Base-by-base conservation (phyloP, 1,140 invertebrate genomes). In the Aphelinus atriplicis region DNA sequence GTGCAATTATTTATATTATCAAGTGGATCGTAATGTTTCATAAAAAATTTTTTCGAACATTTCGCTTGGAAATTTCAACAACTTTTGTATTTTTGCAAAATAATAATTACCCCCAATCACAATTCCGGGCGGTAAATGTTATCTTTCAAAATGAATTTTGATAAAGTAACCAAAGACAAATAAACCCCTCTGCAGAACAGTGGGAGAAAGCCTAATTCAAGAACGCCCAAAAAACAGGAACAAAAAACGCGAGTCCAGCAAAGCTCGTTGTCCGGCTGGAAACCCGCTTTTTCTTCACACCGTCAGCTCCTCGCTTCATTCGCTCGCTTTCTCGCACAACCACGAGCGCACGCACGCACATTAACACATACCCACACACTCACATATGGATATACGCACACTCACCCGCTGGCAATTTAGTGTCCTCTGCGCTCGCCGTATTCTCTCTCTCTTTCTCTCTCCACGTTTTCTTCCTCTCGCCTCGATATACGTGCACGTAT, bases 201-300 rank as follows among this genome's bases (percentile, higher is more conserved):
- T 0, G 26, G 0, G 26, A 26, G 26, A 26, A 26, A 26, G 26
- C 26, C 26, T 26, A 26, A 26, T 26, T 26, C 26, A 0, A 26
- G 26, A 26, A 26, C 26, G 26, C 26, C 26, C 26, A 26, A 26
- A 26, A 26, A 26, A 26, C 26, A 26, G 26, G 26, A 26, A 26
- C 26, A 26, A 26, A 26, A 26, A 26, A 26, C 26, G 26, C 26
- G 26, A 26, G 26, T 2, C 45, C 58, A 47, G 66, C 42, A 42
- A 53, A 51, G 47, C 48, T 6, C 46, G 46, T 62, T 62, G 43
- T 43, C 45, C 47, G 58, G 53, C 42, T 51, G 47, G 53, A 62
- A 58, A 70, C 55, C 56, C 60, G 26, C 46, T 69, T 69, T 69
- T 60, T n/a, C 56, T 48, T 47, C 46, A 9, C 51, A 10, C 7